phyloP scores from a whole-genome alignment of 2,113 vertebrate genomes.

The Hippocampus guttulatus region DNA sequence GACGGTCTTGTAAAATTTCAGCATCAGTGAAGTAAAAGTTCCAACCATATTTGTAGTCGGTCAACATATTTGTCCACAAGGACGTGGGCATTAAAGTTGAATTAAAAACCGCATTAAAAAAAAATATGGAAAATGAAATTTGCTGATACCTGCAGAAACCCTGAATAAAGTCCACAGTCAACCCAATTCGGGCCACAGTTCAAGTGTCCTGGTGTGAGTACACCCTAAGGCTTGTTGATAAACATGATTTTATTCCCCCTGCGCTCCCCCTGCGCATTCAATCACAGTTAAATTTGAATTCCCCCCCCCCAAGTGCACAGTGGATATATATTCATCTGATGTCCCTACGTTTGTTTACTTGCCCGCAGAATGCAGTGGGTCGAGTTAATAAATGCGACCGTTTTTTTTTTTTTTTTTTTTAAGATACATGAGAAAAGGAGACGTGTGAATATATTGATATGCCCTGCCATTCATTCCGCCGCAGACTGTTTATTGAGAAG shows the following conservation, averaged over 20 bases:
- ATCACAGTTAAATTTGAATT: slow-evolving; percentile 1
- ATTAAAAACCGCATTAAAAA: too few relatives aligned
- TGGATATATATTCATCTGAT: slow-evolving; percentile 17
- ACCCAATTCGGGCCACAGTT: neutral
- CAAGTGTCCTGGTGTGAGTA: neutral
- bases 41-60: too few relatives aligned
- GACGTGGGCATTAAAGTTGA: too few relatives aligned
- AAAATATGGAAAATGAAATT: too few relatives aligned
- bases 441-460: slow-evolving; percentile 78
- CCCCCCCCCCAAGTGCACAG: neutral
- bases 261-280: too few relatives aligned
- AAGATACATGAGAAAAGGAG: slow-evolving; percentile 71
- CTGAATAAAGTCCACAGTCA: neutral
- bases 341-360: slow-evolving; percentile 32
- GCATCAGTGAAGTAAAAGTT: too few relatives aligned
- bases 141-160: too few relatives aligned
- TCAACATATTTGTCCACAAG: too few relatives aligned
- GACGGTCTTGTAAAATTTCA: too few relatives aligned
- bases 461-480: slow-evolving; percentile 64
- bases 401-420: slow-evolving; percentile 71
- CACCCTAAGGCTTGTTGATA: slow-evolving; percentile 1
- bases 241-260: neutral
- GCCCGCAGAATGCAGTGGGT: slow-evolving; percentile 20
- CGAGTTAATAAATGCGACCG: slow-evolving; percentile 44
- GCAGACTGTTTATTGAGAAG: slow-evolving; percentile 75